Conservation (phyloP, 2,888 invertebrate species). For the Acleris emargana region DNA sequence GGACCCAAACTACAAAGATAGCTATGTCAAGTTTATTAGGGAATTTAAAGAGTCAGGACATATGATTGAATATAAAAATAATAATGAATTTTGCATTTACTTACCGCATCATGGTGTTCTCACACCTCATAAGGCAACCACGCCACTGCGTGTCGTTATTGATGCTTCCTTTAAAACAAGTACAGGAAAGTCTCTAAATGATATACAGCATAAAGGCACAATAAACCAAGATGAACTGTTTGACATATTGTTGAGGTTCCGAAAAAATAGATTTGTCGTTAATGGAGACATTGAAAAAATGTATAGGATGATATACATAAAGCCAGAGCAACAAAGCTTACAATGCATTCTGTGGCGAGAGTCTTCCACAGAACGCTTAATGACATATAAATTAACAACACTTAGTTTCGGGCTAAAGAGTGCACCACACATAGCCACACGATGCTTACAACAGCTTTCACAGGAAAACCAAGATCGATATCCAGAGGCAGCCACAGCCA, state of each 20-base stretch:
- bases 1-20: not conserved
- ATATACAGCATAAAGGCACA: conserved; percentile 31
- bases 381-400: conserved; percentile 31
- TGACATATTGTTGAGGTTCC: conserved; percentile 26
- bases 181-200: conserved; percentile 26
- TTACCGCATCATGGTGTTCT: conserved; percentile 25
- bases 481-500: not conserved
- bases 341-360: conserved; percentile 34
- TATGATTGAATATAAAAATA: conserved; percentile 4
- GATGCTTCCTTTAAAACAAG: conserved; percentile 19
- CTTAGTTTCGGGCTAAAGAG: conserved; percentile 34
- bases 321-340: conserved; percentile 8
- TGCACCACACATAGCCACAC: conserved; percentile 35
- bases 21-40: conserved; percentile 13
- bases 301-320: conserved; percentile 28
- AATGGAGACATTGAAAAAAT: conserved; percentile 32
- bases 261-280: conserved; percentile 23
- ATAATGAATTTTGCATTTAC: conserved; percentile 10
- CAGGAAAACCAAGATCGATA: conserved; percentile 9
- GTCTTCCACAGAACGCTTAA: conserved; percentile 15
- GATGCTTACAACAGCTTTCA: conserved; percentile 35
- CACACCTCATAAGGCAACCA: conserved; percentile 10
- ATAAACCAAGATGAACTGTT: conserved; percentile 30
- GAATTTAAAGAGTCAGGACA: conserved; percentile 9
- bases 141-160: conserved; percentile 27